Conservation (phyloP, 2,113 vertebrate species). For the Microcebus murinus region DNA sequence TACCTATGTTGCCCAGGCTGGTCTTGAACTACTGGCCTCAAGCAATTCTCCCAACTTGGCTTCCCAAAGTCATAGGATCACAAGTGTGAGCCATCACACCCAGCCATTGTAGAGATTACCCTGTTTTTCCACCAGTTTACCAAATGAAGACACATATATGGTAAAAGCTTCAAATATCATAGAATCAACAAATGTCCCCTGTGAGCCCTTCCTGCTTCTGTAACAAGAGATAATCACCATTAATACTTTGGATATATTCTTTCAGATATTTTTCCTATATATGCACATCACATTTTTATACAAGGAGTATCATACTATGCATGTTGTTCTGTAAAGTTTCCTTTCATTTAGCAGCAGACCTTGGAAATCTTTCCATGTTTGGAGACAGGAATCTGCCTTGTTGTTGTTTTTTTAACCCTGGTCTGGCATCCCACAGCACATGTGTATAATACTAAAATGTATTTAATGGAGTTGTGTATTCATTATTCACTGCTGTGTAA, state of each 20-base stretch:
- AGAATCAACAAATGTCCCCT: background rate
- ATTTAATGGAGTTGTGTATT: background rate
- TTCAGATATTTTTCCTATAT: background rate
- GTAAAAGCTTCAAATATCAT: background rate
- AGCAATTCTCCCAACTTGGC: no score
- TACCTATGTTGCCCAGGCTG: no score
- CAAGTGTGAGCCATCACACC: no score
- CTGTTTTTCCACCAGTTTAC: background rate
- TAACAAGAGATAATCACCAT: background rate
- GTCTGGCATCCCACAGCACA: background rate
- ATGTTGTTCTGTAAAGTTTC: background rate
- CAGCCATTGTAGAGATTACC: no score
- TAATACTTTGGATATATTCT: background rate
- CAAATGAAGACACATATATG: background rate
- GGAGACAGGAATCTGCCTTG: background rate
- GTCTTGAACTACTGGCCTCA: no score
- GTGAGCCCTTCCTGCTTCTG: background rate
- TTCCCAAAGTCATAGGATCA: no score
- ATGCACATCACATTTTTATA: background rate
- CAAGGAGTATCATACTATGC: background rate
- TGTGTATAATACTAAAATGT: no score
- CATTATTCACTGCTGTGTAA: background rate
- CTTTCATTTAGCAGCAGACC: background rate
- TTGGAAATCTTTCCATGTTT: background rate
- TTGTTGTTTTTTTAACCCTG: background rate